A percentile compares a stretch with the other conserved stretches of the same genome.
These are phyloP conservation scores for Tadarida brasiliensis DNA, from an alignment of 2,797 vertebrate species.

Conservation along the genomic window DNA sequence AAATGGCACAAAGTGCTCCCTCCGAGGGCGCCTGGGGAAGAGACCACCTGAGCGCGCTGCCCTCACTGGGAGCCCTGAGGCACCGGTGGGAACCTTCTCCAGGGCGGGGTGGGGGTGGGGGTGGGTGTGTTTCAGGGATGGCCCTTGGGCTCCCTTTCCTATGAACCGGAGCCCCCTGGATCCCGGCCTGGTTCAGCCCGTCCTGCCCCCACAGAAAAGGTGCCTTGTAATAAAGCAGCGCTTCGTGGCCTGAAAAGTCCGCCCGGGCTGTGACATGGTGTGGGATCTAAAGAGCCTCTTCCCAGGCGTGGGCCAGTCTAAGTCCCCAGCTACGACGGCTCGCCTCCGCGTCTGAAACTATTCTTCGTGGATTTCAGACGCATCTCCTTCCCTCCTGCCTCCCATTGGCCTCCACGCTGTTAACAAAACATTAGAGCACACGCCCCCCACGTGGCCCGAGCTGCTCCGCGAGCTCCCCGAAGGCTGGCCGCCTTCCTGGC, in stretches of 20 bases:
- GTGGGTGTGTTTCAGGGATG: neutral
- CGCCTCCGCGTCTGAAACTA: neutral
- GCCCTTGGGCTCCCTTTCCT: neutral
- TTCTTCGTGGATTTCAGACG: conserved; percentile 48
- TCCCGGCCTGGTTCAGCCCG: neutral
- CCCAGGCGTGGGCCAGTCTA: neutral
- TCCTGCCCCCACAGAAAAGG: neutral
- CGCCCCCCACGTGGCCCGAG: neutral
- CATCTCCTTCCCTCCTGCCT: conserved; percentile 53
- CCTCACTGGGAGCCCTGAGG: neutral
- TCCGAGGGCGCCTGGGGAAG: conserved; percentile 79
- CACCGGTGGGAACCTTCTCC: neutral
- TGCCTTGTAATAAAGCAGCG: conserved; percentile 55
- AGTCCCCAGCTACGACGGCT: neutral
- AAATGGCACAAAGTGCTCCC: neutral
- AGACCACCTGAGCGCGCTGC: conserved; percentile 62
- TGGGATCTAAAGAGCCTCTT: neutral
- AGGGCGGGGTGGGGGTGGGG: neutral
- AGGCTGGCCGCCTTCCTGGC: neutral
- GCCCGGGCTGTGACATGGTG: neutral
- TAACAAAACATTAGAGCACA: conserved; percentile 56
- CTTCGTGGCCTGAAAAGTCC: neutral
- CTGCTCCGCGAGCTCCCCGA: neutral
- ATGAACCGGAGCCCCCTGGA: neutral
- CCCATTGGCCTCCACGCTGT: conserved; percentile 68